phyloP scores from a whole-genome alignment of 2,888 invertebrate genomes.

The Timema podura region DNA sequence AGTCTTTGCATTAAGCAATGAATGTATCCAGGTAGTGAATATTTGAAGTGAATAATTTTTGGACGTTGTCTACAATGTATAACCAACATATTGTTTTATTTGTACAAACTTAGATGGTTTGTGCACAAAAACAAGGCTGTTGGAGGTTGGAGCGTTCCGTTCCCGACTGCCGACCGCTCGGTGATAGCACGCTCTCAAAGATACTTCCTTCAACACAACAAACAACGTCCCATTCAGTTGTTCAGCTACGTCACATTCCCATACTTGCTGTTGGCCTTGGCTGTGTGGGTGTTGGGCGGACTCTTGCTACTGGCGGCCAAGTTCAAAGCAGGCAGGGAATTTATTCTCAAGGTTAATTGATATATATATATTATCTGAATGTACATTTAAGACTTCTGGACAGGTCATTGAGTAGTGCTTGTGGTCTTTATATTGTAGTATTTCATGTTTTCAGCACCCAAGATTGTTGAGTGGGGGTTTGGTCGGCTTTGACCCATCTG shows the following conservation, averaged over 20 bases:
- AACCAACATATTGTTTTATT: too few species aligned
- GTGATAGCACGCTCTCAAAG: slow-evolving; percentile 79
- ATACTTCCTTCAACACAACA: slow-evolving; percentile 60
- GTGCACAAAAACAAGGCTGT: slow-evolving; percentile 50
- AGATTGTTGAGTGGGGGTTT: slow-evolving; percentile 67
- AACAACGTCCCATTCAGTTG: slow-evolving; percentile 73
- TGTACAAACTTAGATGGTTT: slow-evolving; percentile 42
- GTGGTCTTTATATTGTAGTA: too few species aligned
- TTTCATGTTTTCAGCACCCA: slow-evolving; percentile 53
- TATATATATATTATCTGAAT: too few species aligned
- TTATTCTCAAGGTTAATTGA: too few species aligned
- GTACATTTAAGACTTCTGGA: too few species aligned
- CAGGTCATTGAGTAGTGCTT: too few species aligned
- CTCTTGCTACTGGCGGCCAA: slow-evolving; percentile 36
- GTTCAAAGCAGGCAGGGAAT: too few species aligned
- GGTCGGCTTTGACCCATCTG: slow-evolving; percentile 57
- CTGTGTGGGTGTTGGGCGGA: background rate
- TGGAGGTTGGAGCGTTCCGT: slow-evolving; percentile 64
- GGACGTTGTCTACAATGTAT: too few species aligned
- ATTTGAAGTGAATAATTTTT: too few species aligned
- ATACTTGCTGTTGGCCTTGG: slow-evolving; percentile 45
- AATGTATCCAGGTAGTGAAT: too few species aligned
- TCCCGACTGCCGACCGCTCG: slow-evolving; percentile 78
- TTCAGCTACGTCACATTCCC: slow-evolving; percentile 63
- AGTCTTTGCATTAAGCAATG: too few species aligned